Evolutionary conservation across 2,113 vertebrate species (phyloP), one percentile per base, ranked within the genome.

Genomic region (Amphiprion percula): DNA sequence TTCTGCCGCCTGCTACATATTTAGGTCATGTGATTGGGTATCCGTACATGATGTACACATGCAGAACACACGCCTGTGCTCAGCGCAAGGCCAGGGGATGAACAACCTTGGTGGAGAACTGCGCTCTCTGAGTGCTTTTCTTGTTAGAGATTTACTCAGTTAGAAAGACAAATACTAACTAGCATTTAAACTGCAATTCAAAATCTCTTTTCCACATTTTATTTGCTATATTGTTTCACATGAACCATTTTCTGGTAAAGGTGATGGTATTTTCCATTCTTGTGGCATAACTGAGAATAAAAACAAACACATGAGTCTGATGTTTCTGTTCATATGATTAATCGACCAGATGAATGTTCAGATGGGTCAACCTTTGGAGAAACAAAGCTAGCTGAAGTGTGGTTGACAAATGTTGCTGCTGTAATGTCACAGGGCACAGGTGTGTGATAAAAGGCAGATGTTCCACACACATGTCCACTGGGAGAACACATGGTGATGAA

Each of bases 361-460:
- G 17, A 10, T 49, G 28, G 60, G 23, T 64, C 44, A 16, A 53
- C 33, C 28, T 46, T 64, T 44, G 26, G 37, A 39, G 19, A 47
- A 55, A 55, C 23, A 37, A 15, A 59, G 30, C n/a, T 41, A 4
- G n/a, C 15, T 12, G 30, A 26, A 28, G 23, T 80, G 41, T 76
- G 49, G 30, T 28, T 56, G 24, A 53, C 15, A 50, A 44, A 41
- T 16, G 24, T 19, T 30, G 30, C 23, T 19, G 30, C n/a, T 62
- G 53, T 50, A 69, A 28, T 19, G 53, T 70, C 28, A 50, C 1
- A 14, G 46, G 46, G 68, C 28, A 68, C 68, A 65, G 77, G 16
- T 69, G 63, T 60, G 70, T 65, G 54, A 26, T 30, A 55, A 72
- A 53, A 67, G 21, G 47, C 82, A 79, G 87, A 76, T 86, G 79